Percentiles rank a stretch among this genome's conserved stretches.
phyloP scores from a whole-genome alignment of 2,888 invertebrate species.

The Anoncus sp. region DNA sequence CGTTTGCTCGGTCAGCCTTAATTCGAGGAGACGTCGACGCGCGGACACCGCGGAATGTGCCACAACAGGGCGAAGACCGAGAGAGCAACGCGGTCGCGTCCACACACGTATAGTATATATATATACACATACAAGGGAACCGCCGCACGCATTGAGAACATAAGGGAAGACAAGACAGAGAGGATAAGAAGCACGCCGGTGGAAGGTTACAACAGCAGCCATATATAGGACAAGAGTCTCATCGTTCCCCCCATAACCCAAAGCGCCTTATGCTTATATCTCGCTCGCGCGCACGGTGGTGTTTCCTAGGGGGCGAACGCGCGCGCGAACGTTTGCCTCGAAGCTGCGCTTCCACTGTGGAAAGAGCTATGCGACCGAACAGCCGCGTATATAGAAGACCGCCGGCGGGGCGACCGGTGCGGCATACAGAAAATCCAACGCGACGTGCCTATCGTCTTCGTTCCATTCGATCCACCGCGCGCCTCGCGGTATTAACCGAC shows the following conservation, averaged over 20 bases:
- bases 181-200: background rate
- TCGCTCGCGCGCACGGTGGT: slow-evolving; percentile 25
- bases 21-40: slow-evolving; percentile 72
- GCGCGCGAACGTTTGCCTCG: too few relatives aligned
- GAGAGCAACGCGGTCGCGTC: slow-evolving; percentile 39
- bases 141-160: slow-evolving; percentile 29
- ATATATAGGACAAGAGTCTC: slow-evolving; percentile 21
- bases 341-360: too few relatives aligned
- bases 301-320: slow-evolving; percentile 50
- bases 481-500: slow-evolving; percentile 65
- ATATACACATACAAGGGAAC: slow-evolving; percentile 39
- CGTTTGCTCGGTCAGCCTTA: slow-evolving; percentile 65
- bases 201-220: slow-evolving; percentile 53
- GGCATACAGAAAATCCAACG: slow-evolving; percentile 35
- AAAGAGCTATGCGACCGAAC: slow-evolving; percentile 49
- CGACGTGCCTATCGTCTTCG: slow-evolving; percentile 61
- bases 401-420: slow-evolving; percentile 48
- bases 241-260: too few relatives aligned
- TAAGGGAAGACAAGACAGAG: slow-evolving; percentile 16
- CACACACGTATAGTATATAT: too few relatives aligned
- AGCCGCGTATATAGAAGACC: slow-evolving; percentile 30
- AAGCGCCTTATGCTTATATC: too few relatives aligned
- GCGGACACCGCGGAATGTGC: slow-evolving; percentile 67
- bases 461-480: slow-evolving; percentile 64
- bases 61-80: slow-evolving; percentile 51